These are phyloP conservation scores for Corydoras maculifer DNA, from an alignment of 2,113 vertebrate species.

Conservation along the genomic window DNA sequence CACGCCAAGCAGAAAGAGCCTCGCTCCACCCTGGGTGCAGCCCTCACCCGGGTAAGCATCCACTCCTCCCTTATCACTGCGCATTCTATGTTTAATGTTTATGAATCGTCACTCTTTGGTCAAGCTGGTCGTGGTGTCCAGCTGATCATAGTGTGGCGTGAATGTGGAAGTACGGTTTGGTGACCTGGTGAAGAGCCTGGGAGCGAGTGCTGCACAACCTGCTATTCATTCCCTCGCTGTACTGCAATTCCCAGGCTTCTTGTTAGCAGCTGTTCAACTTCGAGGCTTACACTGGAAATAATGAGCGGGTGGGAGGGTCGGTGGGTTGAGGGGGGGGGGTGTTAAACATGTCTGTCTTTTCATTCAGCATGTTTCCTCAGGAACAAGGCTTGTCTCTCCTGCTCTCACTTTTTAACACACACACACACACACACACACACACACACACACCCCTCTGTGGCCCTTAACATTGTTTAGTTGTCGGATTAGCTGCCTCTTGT, in stretches of 20 bases:
- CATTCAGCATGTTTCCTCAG: slow-evolving; percentile 32
- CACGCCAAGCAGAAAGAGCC: slow-evolving; percentile 18
- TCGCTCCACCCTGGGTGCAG: neutral
- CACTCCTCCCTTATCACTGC: too few species aligned
- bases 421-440: neutral
- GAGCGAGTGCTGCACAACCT: too few species aligned
- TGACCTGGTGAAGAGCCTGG: neutral
- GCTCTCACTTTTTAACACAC: neutral
- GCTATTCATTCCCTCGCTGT: neutral
- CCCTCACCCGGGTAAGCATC: too few species aligned
- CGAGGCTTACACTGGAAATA: slow-evolving; percentile 38
- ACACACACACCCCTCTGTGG: slow-evolving; percentile 14
- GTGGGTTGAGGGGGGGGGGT: slow-evolving; percentile 10
- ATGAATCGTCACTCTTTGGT: too few species aligned
- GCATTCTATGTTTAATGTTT: too few species aligned
- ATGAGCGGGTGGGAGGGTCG: slow-evolving; percentile 34
- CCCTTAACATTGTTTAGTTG: slow-evolving; percentile 41
- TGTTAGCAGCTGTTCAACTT: slow-evolving; percentile 42
- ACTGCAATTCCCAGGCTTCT: slow-evolving; percentile 45
- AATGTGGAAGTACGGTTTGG: slow-evolving; percentile 31
- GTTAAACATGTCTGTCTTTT: slow-evolving; percentile 35
- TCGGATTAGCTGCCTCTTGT: slow-evolving; percentile 56
- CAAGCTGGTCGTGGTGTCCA: too few species aligned
- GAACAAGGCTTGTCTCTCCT: slow-evolving; percentile 37
- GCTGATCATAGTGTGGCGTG: slow-evolving; percentile 2